Percentiles rank a stretch among this genome's conserved stretches.
phyloP scores from a whole-genome alignment of 1,140 invertebrate species.

The Rhagoletis zephyria region DNA sequence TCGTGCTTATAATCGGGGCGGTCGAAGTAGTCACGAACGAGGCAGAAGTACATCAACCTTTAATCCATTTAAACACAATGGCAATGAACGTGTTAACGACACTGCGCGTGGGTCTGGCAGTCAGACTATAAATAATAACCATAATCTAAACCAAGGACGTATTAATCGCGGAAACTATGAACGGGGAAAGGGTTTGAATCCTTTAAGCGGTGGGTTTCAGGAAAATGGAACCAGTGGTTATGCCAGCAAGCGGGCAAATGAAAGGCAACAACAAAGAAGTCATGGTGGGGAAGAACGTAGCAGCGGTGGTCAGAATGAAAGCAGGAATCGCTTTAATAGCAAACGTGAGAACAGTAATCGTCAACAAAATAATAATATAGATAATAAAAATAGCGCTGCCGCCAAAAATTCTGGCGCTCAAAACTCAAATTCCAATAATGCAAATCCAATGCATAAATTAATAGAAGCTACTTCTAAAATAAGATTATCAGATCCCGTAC shows the following conservation, averaged over 20 bases:
- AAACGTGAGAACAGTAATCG: conserved; percentile 36
- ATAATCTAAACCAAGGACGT: conserved; percentile 27
- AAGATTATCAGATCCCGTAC: conserved; percentile 23
- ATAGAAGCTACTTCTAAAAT: conserved; percentile 57
- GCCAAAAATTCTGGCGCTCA: conserved; percentile 57
- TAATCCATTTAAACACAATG: conserved; percentile 7
- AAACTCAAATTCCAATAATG: conserved; percentile 56
- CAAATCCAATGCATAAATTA: conserved; percentile 56
- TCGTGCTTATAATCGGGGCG: neutral
- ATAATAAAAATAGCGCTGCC: neutral
- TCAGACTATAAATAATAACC: neutral
- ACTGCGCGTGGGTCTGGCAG: neutral
- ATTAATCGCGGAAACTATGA: conserved; percentile 17
- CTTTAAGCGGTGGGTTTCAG: neutral
- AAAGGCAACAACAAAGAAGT: conserved; percentile 47
- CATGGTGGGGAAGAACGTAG: conserved; percentile 8
- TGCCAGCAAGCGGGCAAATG: conserved; percentile 7
- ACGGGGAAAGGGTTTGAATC: neutral
- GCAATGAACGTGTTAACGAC: neutral
- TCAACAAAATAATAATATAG: conserved; percentile 6
- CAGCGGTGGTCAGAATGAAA: conserved; percentile 4
- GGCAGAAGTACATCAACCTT: neutral
- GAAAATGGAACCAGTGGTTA: neutral
- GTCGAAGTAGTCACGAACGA: neutral
- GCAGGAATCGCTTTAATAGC: conserved; percentile 34